These are phyloP conservation scores for Lichenostomus cassidix DNA, from an alignment of 2,113 vertebrate genomes.

Conservation along the genomic window DNA sequence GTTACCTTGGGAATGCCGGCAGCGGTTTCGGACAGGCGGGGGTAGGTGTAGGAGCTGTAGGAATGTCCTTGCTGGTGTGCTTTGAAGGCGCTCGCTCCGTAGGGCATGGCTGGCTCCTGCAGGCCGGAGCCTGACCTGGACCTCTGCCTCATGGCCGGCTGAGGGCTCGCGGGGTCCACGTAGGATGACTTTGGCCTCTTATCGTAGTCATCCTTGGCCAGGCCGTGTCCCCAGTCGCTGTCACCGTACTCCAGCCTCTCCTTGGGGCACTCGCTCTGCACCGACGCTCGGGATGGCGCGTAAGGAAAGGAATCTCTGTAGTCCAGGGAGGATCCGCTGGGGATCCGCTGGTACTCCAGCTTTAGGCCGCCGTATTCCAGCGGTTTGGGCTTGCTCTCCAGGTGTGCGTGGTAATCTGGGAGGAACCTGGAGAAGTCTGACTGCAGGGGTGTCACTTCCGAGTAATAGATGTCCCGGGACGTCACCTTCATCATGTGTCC, in stretches of 20 bases:
- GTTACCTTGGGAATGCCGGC: conserved; percentile 91
- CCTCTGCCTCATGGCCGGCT: conserved; percentile 90
- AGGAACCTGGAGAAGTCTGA: conserved; percentile 84
- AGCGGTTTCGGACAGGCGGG: conserved; percentile 88
- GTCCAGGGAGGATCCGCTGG: conserved; percentile 82
- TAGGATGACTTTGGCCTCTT: conserved; percentile 95
- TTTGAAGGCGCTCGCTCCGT: conserved; percentile 86
- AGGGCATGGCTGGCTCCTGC: conserved; percentile 90
- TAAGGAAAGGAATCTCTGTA: conserved; percentile 87
- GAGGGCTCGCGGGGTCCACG: conserved; percentile 87
- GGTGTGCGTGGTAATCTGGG: conserved; percentile 85
- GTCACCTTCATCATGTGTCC: conserved; percentile 83
- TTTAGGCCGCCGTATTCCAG: conserved; percentile 74
- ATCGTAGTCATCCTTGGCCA: conserved; percentile 86
- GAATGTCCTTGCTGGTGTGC: conserved; percentile 87
- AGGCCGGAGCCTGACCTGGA: conserved; percentile 94
- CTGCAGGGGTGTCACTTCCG: conserved; percentile 86
- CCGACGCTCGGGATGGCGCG: conserved; percentile 81
- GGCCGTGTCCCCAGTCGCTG: conserved; percentile 84
- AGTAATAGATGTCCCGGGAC: conserved; percentile 81
- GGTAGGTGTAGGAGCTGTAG: conserved; percentile 97
- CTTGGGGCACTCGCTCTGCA: conserved; percentile 83
- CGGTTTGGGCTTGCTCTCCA: conserved; percentile 85
- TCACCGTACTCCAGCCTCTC: conserved; percentile 88
- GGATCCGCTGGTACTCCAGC: conserved; percentile 78